A percentile compares a stretch with the other conserved stretches of the same genome.
Evolutionary conservation across 2,888 invertebrate species (phyloP).

Genomic region (Troides oblongomaculatus): DNA sequence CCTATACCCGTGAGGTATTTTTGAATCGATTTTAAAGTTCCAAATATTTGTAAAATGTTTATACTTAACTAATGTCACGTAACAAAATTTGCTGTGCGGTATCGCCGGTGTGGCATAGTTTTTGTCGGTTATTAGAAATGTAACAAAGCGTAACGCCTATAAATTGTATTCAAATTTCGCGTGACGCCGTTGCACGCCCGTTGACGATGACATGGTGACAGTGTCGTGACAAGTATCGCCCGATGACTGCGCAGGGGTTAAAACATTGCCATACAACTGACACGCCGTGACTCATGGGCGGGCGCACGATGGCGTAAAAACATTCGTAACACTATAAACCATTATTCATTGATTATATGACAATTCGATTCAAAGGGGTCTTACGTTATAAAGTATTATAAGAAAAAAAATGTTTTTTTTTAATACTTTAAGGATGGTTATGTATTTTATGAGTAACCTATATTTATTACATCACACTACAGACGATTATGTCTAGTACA

Average conservation of each 20-base stretch:
- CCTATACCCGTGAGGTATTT: too few relatives aligned
- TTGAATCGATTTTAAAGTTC: too few relatives aligned
- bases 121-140: slow-evolving; percentile 40
- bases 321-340: slow-evolving; percentile 55
- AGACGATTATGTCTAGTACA: too few relatives aligned
- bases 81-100: not conserved
- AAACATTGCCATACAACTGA: slow-evolving; percentile 41
- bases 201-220: slow-evolving; percentile 59
- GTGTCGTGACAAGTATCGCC: slow-evolving; percentile 56
- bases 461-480: too few relatives aligned
- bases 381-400: not conserved
- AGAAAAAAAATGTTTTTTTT: too few relatives aligned
- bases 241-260: slow-evolving; percentile 48
- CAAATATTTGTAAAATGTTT: not conserved
- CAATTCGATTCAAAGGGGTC: slow-evolving; percentile 34
- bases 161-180: slow-evolving; percentile 67
- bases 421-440: too few relatives aligned
- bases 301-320: slow-evolving; percentile 51
- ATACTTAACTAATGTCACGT: not conserved
- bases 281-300: slow-evolving; percentile 48
- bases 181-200: slow-evolving; percentile 55
- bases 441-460: too few relatives aligned
- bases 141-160: slow-evolving; percentile 44
- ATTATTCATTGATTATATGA: slow-evolving; percentile 59
- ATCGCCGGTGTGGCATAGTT: not conserved